Evolutionary conservation across 92 coral and sea anemone genomes (phyloP).

Genomic region (Zoanthus gigantus): DNA sequence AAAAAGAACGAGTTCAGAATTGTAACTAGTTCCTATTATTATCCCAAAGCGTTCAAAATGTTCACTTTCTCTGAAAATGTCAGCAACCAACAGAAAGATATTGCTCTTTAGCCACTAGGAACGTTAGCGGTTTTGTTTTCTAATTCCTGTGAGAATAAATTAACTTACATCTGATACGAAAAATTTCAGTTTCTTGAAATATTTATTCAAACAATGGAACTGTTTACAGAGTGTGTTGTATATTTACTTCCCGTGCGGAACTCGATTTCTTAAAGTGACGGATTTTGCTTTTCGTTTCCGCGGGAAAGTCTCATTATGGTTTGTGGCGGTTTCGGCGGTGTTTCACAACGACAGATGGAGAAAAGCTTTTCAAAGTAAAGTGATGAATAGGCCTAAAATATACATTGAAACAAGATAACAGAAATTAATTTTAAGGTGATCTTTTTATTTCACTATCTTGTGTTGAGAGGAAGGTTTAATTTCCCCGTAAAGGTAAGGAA

Average conservation of each 20-base stretch:
- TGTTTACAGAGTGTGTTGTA: conserved; percentile 21
- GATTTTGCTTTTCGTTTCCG: neutral
- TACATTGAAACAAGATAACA: neutral
- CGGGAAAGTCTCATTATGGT: conserved; percentile 19
- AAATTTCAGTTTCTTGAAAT: neutral
- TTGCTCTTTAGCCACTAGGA: neutral
- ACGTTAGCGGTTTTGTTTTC: neutral
- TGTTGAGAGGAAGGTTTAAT: neutral
- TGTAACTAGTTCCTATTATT: too few relatives aligned
- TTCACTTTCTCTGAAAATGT: too few relatives aligned
- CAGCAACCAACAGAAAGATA: too few relatives aligned
- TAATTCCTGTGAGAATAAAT: conserved; percentile 1
- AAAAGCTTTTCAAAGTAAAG: neutral
- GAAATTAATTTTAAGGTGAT: neutral
- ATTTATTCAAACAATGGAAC: neutral
- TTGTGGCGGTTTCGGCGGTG: neutral
- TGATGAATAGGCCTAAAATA: neutral
- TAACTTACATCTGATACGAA: conserved; percentile 1
- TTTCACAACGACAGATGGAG: neutral
- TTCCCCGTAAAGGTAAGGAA: neutral
- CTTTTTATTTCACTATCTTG: too few relatives aligned
- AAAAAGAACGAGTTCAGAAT: too few relatives aligned
- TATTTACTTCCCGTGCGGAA: conserved; percentile 31
- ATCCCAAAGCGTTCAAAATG: too few relatives aligned
- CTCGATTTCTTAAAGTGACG: conserved; percentile 26